Evolutionary conservation across 2,888 invertebrate species (phyloP).

Genomic region (Ptychoptera albimana): DNA sequence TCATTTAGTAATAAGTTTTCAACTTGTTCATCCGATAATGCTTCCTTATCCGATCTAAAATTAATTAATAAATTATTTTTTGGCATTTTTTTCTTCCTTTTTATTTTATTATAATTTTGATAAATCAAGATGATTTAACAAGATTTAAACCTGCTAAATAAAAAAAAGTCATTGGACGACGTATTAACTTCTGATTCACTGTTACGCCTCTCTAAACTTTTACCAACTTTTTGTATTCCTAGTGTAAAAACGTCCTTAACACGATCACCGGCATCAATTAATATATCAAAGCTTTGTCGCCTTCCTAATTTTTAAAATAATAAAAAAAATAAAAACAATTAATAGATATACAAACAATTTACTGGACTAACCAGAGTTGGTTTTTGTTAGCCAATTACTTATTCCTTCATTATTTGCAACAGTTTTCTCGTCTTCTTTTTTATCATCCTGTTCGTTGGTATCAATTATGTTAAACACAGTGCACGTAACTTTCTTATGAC

Average conservation of each 20-base stretch:
- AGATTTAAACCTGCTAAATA: conserved; percentile 22
- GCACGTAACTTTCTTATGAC: conserved; percentile 22
- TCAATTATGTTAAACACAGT: conserved; percentile 22
- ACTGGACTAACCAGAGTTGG: conserved; percentile 25
- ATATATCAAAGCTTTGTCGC: conserved; percentile 58
- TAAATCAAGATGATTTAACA: conserved; percentile 8
- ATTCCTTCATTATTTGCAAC: conserved; percentile 13
- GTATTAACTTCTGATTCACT: conserved; percentile 47
- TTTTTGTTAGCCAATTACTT: conserved; percentile 16
- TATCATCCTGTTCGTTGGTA: conserved; percentile 11
- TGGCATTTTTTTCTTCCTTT: too few species aligned
- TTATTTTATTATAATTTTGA: neutral
- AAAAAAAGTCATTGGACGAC: conserved; percentile 26
- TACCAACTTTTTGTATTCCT: conserved; percentile 55
- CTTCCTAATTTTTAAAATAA: conserved; percentile 25
- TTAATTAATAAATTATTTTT: conserved; percentile 11
- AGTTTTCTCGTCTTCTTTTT: neutral
- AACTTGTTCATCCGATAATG: conserved; percentile 30
- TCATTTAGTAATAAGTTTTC: conserved; percentile 21
- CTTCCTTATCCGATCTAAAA: conserved; percentile 27
- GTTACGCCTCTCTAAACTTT: conserved; percentile 51
- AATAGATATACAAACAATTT: conserved; percentile 11
- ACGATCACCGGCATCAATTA: conserved; percentile 63
- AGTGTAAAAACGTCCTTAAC: conserved; percentile 68
- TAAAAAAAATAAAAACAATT: conserved; percentile 13